Evolutionary conservation across 2,888 invertebrate genomes (phyloP).

Genomic region (Trichogramma dendrolimi): DNA sequence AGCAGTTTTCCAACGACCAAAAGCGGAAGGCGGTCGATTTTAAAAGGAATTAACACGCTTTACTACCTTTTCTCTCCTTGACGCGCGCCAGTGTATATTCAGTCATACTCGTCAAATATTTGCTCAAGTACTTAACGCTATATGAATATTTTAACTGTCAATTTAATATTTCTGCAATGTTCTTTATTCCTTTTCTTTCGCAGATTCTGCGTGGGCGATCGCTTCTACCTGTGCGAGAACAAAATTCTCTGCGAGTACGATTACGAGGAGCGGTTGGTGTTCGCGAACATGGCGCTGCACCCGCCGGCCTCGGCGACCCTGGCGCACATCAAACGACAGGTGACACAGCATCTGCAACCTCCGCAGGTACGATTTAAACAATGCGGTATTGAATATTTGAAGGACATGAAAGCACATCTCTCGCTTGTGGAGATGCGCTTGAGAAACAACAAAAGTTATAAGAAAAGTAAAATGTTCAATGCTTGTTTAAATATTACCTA

Average conservation of each 20-base stretch:
- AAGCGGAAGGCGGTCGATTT: conserved; percentile 40
- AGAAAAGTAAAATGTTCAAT: conserved; percentile 23
- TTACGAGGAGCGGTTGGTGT: conserved; percentile 86
- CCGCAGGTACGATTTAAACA: conserved; percentile 37
- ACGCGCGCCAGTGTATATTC: conserved; percentile 24
- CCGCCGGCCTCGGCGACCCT: conserved; percentile 66
- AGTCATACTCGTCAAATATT: conserved; percentile 1
- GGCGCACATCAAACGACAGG: conserved; percentile 81
- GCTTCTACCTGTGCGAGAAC: conserved; percentile 89
- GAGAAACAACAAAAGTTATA: background rate
- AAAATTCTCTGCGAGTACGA: conserved; percentile 92
- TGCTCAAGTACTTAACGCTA: too few relatives aligned
- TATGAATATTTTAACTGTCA: too few relatives aligned
- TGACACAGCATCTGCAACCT: conserved; percentile 62
- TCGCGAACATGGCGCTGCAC: conserved; percentile 83
- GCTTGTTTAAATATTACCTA: conserved; percentile 29
- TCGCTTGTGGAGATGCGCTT: conserved; percentile 1
- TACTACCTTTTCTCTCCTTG: conserved; percentile 29
- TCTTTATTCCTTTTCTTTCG: background rate
- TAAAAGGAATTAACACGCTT: conserved; percentile 47
- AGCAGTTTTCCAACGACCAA: too few relatives aligned
- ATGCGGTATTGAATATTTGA: conserved; percentile 23
- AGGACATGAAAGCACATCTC: background rate
- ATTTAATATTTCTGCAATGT: too few relatives aligned
- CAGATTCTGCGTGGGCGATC: conserved; percentile 93